phyloP scores from a whole-genome alignment of 2,888 invertebrate species.

The Schizaphis graminum region DNA sequence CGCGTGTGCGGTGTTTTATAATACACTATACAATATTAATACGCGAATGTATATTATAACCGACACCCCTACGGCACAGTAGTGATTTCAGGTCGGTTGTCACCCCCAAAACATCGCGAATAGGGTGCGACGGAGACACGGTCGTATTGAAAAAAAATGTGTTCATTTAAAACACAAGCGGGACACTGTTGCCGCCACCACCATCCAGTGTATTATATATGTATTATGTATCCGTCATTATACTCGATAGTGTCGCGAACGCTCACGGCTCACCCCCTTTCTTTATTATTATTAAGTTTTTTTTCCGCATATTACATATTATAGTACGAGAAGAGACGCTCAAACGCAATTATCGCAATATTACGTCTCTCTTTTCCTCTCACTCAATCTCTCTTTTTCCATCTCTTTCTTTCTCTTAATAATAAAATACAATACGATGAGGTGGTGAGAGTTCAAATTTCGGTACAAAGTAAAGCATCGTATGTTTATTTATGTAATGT shows the following conservation, averaged over 20 bases:
- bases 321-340: neutral
- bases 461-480: neutral
- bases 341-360: constrained; percentile 8
- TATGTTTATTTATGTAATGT: neutral
- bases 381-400: no score
- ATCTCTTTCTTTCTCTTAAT: neutral
- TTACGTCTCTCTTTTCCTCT: neutral
- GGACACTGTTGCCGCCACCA: neutral
- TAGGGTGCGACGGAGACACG: neutral
- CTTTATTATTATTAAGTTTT: neutral
- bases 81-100: constrained; percentile 34
- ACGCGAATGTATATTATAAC: neutral
- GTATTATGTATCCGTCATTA: neutral
- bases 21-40: neutral
- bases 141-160: neutral
- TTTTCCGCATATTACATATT: neutral
- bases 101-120: constrained; percentile 2
- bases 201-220: neutral
- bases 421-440: neutral
- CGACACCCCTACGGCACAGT: neutral
- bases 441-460: neutral
- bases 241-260: constrained; percentile 20
- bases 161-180: neutral
- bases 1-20: neutral
- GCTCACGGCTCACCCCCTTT: neutral